Base-by-base conservation (phyloP, 2,888 invertebrate species). In the Podabrus alpinus region DNA sequence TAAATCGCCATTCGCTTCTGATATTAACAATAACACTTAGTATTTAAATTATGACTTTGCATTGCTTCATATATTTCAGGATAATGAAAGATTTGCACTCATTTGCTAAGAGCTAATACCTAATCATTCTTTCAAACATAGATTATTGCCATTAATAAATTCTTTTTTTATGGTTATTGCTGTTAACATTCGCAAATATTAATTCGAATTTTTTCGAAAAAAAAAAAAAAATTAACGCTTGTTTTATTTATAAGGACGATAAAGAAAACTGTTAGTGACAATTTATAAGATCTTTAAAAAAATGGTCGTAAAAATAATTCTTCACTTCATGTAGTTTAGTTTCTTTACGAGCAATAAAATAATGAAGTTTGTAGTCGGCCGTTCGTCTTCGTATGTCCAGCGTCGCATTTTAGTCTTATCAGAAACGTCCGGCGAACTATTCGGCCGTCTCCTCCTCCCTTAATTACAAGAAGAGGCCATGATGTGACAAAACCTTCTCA, bases 21-120 rank as follows among this genome's bases (percentile, higher is more conserved):
- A 86, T 87, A 87, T 87, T 87, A 87, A 87, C 87, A 87, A 87
- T 87, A 87, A 87, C 87, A 87, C 87, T 87, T 87, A 86, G 86
- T 86, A 87, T 87, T 87, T 87, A 87, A 87, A 87, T 87, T 87
- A 87, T 86, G 86, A 87, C 86, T 86, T 87, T 86, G 87, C 86
- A 86, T 87, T 86, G 87, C 86, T 86, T 84, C 86, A 86, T 87
- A 87, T 87, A 87, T 87, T 86, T 86, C 84, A 83, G 82, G 86
- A 86, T 85, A 87, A 87, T 87, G 86, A 86, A 86, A 87, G 87
- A 86, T 86, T 86, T 86, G 86, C 86, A 86, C 85, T 84, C 83
- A 74, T 67, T 21, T 62, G 25, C 76, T 60, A 71, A 71, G 69
- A 71, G 73, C 68, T 75, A 75, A 75, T 67, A 69, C 66, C 66